Evolutionary conservation across 1,140 invertebrate genomes (phyloP).

Genomic region (Sycophila sp.): DNA sequence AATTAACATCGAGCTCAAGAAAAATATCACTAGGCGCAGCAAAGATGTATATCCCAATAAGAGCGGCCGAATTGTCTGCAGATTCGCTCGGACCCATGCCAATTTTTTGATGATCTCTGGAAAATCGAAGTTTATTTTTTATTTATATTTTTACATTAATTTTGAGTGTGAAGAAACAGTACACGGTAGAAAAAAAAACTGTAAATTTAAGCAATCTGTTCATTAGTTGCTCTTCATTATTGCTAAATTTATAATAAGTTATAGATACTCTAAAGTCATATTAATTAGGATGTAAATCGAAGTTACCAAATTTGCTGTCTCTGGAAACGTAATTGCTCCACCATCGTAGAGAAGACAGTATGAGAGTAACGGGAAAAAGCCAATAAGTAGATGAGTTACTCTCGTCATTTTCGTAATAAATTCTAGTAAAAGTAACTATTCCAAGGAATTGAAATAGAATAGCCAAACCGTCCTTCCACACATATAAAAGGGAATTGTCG

Average conservation of each 20-base stretch:
- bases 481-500: constrained; percentile 24
- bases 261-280: no score
- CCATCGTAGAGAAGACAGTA: constrained; percentile 82
- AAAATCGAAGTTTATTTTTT: constrained; percentile 17
- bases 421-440: constrained; percentile 39
- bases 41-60: constrained; percentile 76
- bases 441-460: constrained; percentile 55
- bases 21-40: constrained; percentile 75
- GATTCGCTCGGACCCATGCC: constrained; percentile 67
- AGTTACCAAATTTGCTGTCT: constrained; percentile 67
- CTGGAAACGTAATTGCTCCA: constrained; percentile 85
- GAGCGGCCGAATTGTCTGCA: constrained; percentile 74
- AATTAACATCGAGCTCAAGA: constrained; percentile 68
- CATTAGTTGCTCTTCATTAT: no score
- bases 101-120: constrained; percentile 67
- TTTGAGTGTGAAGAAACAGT: no score
- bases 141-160: no score
- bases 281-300: no score
- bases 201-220: no score
- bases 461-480: constrained; percentile 66
- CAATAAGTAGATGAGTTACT: constrained; percentile 60
- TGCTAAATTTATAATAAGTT: no score
- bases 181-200: neutral
- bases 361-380: constrained; percentile 73
- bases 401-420: constrained; percentile 26